Evolutionary conservation across 2,113 vertebrate genomes (phyloP), one percentile per base, ranked within the genome.

Genomic region (Malurus elegans): DNA sequence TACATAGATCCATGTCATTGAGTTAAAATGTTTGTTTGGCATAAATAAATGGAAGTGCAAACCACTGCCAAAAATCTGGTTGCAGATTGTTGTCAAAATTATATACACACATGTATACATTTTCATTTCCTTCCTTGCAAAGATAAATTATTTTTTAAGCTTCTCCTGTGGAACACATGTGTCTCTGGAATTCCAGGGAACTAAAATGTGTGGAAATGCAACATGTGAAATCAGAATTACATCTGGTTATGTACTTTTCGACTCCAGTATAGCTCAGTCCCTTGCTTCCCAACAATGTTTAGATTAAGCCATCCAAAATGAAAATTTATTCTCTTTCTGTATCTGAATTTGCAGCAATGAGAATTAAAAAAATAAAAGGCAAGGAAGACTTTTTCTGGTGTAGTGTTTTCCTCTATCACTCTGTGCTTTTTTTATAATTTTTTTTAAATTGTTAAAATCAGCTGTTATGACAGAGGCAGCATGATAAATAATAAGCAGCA

Each of bases 401-500:
- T 70, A 79, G 32, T 80, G 79, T 96, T 97, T 94, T 91, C 92
- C 90, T 95, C 78, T 88, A 79, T 84, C 86, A 56, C 73, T 91
- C 83, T 79, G 42, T 72, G 57, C 82, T 26, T 88, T 97, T 93
- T 93, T 87, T 94, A 29, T 44, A 15, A 6, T 71, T 74, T 50
- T 42, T 67, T 53, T 36, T 29, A 18, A 94, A 92, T 80, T 92
- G 84, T 78, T 92, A 91, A 96, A 94, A 74, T 74, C 25, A 51
- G 88, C 88, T 94, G 94, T 97, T 98, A 96, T 96, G 97, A 97
- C 71, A 92, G 94, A 95, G 88, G 82, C 64, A 51, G 95, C 78
- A 85, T 94, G 86, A 94, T 76, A 95, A 96, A 96, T 97, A 98
- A 97, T 90, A 97, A 97, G 93, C 96, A 92, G 72, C 95, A 95